These are phyloP conservation scores for Cryptomyrus ogoouensis DNA, from an alignment of 2,113 vertebrate species.

Conservation along the genomic window DNA sequence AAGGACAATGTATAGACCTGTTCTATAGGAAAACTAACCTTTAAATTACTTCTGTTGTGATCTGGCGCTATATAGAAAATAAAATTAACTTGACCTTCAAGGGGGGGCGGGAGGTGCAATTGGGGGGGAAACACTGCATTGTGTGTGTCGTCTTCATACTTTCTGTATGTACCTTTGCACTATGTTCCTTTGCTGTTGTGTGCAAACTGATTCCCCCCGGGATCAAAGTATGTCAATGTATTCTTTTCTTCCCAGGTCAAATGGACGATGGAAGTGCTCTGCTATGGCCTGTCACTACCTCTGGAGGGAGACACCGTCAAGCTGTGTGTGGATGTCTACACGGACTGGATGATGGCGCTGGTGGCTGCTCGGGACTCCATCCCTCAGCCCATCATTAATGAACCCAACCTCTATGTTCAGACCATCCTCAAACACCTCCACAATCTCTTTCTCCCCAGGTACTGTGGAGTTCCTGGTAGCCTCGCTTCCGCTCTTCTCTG, in stretches of 20 bases:
- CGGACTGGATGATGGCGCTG: slow-evolving; percentile 94
- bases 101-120: no score
- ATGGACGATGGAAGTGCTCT: slow-evolving; percentile 97
- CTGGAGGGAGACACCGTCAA: slow-evolving; percentile 91
- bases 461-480: slow-evolving; percentile 17
- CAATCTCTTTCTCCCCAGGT: slow-evolving; percentile 94
- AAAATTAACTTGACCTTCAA: no score
- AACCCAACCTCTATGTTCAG: slow-evolving; percentile 89
- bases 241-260: slow-evolving; percentile 69
- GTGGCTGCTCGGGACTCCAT: slow-evolving; percentile 84
- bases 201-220: neutral
- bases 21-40: no score
- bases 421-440: slow-evolving; percentile 90
- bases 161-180: neutral
- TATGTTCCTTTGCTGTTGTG: neutral
- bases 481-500: neutral
- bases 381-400: slow-evolving; percentile 81
- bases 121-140: neutral
- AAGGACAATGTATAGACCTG: no score
- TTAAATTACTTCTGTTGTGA: no score
- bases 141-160: neutral
- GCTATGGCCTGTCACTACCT: slow-evolving; percentile 87
- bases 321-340: slow-evolving; percentile 92
- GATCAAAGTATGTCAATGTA: neutral
- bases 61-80: no score